Percentiles rank a stretch among this genome's conserved stretches.
These are phyloP conservation scores for Lepetodrilus schrolli DNA, from an alignment of 2,888 invertebrate species.

Conservation along the genomic window DNA sequence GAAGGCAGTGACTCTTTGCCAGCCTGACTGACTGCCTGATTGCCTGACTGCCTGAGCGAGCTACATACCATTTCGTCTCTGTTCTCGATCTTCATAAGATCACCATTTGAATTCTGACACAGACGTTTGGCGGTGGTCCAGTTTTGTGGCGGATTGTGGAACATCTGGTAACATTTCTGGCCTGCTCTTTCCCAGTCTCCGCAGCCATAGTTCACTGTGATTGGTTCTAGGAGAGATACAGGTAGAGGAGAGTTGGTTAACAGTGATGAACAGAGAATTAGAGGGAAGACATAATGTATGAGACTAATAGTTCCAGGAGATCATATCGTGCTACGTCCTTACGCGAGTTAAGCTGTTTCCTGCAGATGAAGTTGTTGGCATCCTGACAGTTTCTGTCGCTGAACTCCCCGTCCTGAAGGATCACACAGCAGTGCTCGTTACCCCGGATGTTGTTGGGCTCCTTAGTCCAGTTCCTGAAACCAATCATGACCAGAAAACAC, in stretches of 20 bases:
- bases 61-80: constrained; percentile 49
- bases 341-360: constrained; percentile 37
- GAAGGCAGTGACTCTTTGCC: too few species aligned
- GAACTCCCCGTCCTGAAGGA: constrained; percentile 48
- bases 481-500: neutral
- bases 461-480: constrained; percentile 45
- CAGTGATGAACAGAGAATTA: too few species aligned
- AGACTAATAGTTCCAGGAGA: too few species aligned
- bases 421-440: constrained; percentile 49
- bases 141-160: constrained; percentile 38
- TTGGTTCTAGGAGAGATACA: neutral
- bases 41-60: too few species aligned
- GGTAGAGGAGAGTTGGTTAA: too few species aligned
- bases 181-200: constrained; percentile 55
- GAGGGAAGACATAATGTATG: too few species aligned
- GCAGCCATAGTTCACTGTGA: constrained; percentile 47
- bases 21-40: too few species aligned
- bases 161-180: constrained; percentile 50
- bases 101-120: constrained; percentile 42
- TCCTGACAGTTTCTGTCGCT: constrained; percentile 50
- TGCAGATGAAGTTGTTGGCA: constrained; percentile 50
- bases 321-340: too few species aligned
- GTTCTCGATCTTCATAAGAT: constrained; percentile 48
- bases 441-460: constrained; percentile 55
- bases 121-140: constrained; percentile 45